Percentiles rank a stretch among this genome's conserved stretches.
Evolutionary conservation across 1,140 invertebrate species (phyloP).

Genomic region (Megalonaias nervosa): DNA sequence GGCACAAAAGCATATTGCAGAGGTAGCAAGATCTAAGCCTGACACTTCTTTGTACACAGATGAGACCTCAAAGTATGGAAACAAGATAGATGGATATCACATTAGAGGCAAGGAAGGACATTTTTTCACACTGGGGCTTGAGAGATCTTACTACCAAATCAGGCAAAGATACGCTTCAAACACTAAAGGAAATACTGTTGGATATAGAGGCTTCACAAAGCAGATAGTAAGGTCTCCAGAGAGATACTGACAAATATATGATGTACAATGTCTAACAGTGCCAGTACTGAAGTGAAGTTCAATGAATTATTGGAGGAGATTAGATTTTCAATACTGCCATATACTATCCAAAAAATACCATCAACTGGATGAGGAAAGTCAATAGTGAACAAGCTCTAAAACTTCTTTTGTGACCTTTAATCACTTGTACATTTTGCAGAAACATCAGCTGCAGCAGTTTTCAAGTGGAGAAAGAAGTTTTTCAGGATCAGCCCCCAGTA

Average conservation of each 20-base stretch:
- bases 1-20: conserved; percentile 12
- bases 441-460: conserved; percentile 2
- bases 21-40: neutral
- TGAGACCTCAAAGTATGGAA: conserved; percentile 16
- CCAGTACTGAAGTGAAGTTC: conserved; percentile 14
- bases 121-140: neutral
- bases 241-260: conserved; percentile 10
- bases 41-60: conserved; percentile 16
- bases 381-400: conserved; percentile 1
- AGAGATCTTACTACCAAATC: conserved; percentile 14
- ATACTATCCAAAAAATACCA: conserved; percentile 10
- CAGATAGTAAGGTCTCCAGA: neutral
- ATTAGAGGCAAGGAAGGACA: neutral
- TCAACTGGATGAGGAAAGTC: neutral
- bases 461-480: conserved; percentile 1
- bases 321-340: conserved; percentile 5
- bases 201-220: neutral
- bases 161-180: conserved; percentile 9
- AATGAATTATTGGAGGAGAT: conserved; percentile 6
- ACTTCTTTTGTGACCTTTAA: conserved; percentile 34
- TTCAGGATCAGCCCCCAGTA: no score
- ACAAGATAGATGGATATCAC: conserved; percentile 1
- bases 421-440: neutral
- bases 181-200: neutral
- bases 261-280: conserved; percentile 1